Evolutionary conservation across 2,113 vertebrate species (phyloP).

Genomic region (Setophaga kirtlandii): DNA sequence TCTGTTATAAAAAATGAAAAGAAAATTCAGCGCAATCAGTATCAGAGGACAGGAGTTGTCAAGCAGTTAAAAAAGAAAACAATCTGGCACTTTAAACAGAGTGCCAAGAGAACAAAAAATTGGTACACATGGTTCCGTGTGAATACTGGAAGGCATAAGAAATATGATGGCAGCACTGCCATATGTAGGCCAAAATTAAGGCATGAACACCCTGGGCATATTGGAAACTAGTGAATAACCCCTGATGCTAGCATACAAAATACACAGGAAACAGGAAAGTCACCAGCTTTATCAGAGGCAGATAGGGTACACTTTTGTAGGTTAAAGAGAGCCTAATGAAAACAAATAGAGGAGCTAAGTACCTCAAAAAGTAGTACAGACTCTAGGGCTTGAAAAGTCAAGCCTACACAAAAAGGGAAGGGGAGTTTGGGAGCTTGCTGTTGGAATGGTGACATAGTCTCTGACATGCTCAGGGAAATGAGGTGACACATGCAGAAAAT

Average conservation of each 20-base stretch:
- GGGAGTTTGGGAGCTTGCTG: neutral
- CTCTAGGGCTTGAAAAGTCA: neutral
- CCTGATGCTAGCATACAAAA: neutral
- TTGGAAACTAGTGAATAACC: neutral
- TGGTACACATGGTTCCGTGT: neutral
- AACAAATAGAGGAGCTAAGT: neutral
- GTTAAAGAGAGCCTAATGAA: neutral
- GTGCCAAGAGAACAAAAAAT: neutral
- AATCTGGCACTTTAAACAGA: neutral
- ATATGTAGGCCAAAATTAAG: neutral
- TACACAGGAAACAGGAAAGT: neutral
- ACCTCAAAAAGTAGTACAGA: neutral
- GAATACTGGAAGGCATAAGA: neutral
- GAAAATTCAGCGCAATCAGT: rapidly evolving
- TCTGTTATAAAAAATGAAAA: neutral
- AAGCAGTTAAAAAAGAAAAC: neutral
- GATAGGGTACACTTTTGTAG: neutral
- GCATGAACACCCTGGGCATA: neutral
- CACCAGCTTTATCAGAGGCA: neutral
- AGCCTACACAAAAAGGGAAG: neutral
- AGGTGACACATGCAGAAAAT: neutral
- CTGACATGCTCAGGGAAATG: neutral
- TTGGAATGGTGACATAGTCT: neutral
- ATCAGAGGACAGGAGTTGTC: neutral
- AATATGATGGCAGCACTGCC: neutral